Percentiles rank a stretch among this genome's conserved stretches.
phyloP scores from a whole-genome alignment of 2,888 invertebrate genomes.

The Lymantria dispar region DNA sequence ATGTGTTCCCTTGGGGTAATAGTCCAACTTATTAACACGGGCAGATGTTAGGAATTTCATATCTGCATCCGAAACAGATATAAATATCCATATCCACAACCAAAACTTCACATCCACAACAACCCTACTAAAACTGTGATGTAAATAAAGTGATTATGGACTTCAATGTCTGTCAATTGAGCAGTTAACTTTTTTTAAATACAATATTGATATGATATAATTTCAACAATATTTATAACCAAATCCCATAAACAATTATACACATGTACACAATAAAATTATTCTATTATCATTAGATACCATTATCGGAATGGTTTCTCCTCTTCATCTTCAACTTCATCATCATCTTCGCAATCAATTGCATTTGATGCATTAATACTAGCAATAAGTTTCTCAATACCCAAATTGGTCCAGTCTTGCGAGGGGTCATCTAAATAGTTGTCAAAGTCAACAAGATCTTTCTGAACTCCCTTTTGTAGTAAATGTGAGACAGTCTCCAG shows the following conservation, averaged over 20 bases:
- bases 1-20: too few species aligned
- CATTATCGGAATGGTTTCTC: conserved; percentile 30
- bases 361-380: conserved; percentile 54
- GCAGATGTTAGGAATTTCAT: too few species aligned
- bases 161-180: too few species aligned
- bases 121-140: too few species aligned
- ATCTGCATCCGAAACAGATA: too few species aligned
- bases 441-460: conserved; percentile 96
- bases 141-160: too few species aligned
- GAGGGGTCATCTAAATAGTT: conserved; percentile 96
- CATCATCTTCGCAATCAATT: conserved; percentile 34
- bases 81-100: too few species aligned
- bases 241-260: conserved; percentile 7
- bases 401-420: conserved; percentile 93
- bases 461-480: conserved; percentile 87
- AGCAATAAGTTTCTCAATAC: conserved; percentile 66
- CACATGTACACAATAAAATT: conserved; percentile 3
- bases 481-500: conserved; percentile 87
- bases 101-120: too few species aligned
- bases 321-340: conserved; percentile 18
- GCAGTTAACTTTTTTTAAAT: background rate
- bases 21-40: too few species aligned
- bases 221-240: background rate
- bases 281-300: background rate
- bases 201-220: background rate